Base-by-base conservation (phyloP, 1,140 invertebrate genomes). In the Megalopta genalis region DNA sequence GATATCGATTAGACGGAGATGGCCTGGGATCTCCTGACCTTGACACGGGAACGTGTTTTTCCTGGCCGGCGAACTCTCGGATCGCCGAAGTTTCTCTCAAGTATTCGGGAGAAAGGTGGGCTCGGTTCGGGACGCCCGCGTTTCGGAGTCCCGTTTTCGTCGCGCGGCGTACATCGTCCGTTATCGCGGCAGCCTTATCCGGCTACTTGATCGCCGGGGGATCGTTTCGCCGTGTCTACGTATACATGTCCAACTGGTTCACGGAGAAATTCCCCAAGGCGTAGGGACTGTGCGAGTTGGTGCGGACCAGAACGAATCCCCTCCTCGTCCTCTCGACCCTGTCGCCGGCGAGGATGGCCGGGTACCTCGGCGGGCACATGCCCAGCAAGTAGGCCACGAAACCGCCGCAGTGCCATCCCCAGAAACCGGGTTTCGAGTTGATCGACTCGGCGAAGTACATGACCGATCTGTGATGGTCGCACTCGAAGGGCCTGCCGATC, bases 401-500 rank as follows among this genome's bases (percentile, higher is more conserved):
- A 14, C 94, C 95, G 32, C 91, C 86, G 86, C 96, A 97, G 0
- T 94, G 94, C 88, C 94, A 96, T 0, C 94, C 95, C 92, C 95
- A 96, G 87, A 98, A 97, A 1, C 97, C 97, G 1, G 92, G 62
- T 12, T 93, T 81, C 0, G 94, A 93, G 64, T 93, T 95, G 39
- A 97, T 95, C 0, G 96, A 97, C 88, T 97, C 96, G 0, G 95
- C 95, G 83, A 95, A 98, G 78, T 96, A 96, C 8, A 91, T 82
- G 0, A 95, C 94, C 0, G 96, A 95, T 77, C 96, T 91, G 42
- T 94, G 94, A 85, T 97, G 96, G 82, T 95, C 94, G 84, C 96
- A 97, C 0, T 93, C 87, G 68, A 93, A 91, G 0, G 89, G 89
- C 65, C 92, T 93, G 14, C 84, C 75, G 2, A 84, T 70, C n/a